Evolutionary conservation across 2,113 vertebrate species (phyloP), one percentile per base, ranked within the genome.

Genomic region (Tachysurus vachellii): DNA sequence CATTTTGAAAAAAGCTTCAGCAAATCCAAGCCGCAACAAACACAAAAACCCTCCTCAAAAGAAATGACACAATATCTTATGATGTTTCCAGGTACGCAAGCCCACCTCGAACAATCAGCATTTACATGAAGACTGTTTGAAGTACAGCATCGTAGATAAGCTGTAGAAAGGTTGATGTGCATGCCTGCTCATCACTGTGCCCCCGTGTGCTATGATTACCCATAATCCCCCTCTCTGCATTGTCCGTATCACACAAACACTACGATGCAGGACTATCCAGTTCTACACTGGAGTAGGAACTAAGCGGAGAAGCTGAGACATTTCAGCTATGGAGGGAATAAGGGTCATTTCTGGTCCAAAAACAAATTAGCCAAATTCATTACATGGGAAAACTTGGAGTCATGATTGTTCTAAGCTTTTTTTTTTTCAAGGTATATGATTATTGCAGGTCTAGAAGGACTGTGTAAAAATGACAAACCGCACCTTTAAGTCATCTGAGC

Each of bases 171-270:
- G 42, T 61, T 36, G 11, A 61, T 81, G 79, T 81, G 79, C 79
- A 44, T 44, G 56, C 26, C 7, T 23, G 31, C 5, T 81, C 23
- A 11, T 81, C 79, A 81, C 56, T 23, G 56, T 81, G 79, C 19
- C 57, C 79, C 56, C 26, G 56, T 81, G 79, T 81, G 79, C 56
- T 81, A 81, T 61, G 19, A 44, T 42, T 81, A 81, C 79, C 79
- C 79, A 61, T 23, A 44, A 61, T 9, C 21, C 79, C 31, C 1
- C 56, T 81, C 56, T 61, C 50, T 79, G 50, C 13, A n/a, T 2
- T 16, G 11, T 54, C 44, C 44, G 47, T 5, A 50, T 50, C 53
- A 79, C 53, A 31, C 16, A 6, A 76, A 76, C 14, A 13, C 12
- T 16, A 50, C 47, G 36, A 50, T 50, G 47, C 47, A 50, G 47